A percentile compares a stretch with the other conserved stretches of the same genome.
phyloP scores from a whole-genome alignment of 2,113 vertebrate genomes.

The Mixornis gularis region DNA sequence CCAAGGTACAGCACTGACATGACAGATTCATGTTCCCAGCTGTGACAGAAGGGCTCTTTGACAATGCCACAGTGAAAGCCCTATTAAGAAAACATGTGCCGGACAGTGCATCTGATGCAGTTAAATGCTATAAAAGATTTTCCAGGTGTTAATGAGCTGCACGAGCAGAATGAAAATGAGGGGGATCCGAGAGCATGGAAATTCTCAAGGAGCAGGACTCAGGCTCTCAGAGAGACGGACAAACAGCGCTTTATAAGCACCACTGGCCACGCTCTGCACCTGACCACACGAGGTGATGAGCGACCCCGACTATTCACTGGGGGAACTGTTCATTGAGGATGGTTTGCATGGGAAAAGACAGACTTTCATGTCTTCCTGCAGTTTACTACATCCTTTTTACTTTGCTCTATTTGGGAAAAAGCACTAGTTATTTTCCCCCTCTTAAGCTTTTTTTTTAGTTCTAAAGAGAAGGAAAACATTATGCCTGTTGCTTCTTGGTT shows the following conservation, averaged over 20 bases:
- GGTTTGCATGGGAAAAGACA: constrained; percentile 9
- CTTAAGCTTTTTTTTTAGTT: not conserved
- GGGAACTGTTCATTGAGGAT: constrained; percentile 17
- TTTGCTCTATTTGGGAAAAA: constrained; percentile 9
- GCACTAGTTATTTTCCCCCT: not conserved
- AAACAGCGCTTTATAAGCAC: constrained; percentile 46
- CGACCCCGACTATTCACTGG: not conserved
- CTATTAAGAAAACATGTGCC: constrained; percentile 60
- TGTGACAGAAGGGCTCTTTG: constrained; percentile 62
- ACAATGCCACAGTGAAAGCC: constrained; percentile 53
- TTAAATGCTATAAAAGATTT: constrained; percentile 58
- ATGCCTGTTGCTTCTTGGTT: not conserved
- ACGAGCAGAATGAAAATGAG: constrained; percentile 36
- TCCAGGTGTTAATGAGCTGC: constrained; percentile 64
- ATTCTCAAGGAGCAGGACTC: constrained; percentile 42
- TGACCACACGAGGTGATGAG: not conserved
- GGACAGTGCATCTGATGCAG: constrained; percentile 48
- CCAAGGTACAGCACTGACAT: constrained; percentile 51
- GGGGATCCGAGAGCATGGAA: not conserved
- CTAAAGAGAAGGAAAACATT: not conserved
- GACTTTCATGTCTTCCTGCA: constrained; percentile 39
- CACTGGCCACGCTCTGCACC: constrained; percentile 13
- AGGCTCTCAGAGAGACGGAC: constrained; percentile 47
- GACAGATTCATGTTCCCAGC: constrained; percentile 66
- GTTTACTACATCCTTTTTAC: constrained; percentile 43